A percentile compares a stretch with the other conserved stretches of the same genome.
Evolutionary conservation across 2,797 vertebrate genomes (phyloP).

Genomic region (Glossophaga mutica): DNA sequence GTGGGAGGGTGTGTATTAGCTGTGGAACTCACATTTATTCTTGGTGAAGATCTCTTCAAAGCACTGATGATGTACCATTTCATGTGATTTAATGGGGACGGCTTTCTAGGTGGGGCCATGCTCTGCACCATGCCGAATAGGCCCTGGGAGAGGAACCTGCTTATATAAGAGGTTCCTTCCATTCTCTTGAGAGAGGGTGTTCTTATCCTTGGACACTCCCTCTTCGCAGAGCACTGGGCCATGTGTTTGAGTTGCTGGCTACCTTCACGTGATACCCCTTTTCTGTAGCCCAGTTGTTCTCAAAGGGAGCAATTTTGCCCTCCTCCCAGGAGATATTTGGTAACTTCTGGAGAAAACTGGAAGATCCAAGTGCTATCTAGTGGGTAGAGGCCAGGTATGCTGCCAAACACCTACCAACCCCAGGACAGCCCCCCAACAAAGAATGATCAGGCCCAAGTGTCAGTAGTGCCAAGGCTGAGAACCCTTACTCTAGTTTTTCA

Average conservation of each 20-base stretch:
- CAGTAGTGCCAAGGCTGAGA: neutral
- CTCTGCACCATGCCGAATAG: neutral
- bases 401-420: neutral
- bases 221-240: neutral
- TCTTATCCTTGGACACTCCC: neutral
- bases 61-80: neutral
- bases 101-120: neutral
- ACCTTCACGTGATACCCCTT: neutral
- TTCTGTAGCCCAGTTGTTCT: neutral
- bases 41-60: neutral
- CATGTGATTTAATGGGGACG: neutral
- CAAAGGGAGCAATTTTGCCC: neutral
- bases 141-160: neutral
- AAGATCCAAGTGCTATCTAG: neutral
- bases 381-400: neutral
- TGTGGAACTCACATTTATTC: conserved; percentile 5
- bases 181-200: neutral
- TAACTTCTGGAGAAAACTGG: neutral
- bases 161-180: neutral
- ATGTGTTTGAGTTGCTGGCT: neutral
- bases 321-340: neutral
- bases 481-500: neutral
- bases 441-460: neutral
- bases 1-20: neutral
- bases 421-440: accelerated